phyloP scores from a whole-genome alignment of 2,113 vertebrate genomes.

The Chunga burmeisteri region DNA sequence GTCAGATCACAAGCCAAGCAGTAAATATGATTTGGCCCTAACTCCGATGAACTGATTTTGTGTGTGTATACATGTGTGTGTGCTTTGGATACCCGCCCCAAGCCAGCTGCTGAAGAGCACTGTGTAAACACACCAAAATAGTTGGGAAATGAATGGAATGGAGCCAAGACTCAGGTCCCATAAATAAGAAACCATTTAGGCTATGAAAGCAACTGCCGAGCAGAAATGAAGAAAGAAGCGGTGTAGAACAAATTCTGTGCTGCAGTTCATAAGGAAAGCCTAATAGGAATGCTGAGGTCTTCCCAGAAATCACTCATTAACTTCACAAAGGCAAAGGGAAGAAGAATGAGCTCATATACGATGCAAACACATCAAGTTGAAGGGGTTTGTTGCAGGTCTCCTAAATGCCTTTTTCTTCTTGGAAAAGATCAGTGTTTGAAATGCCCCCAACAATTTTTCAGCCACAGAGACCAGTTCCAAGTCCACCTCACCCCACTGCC shows the following conservation, averaged over 20 bases:
- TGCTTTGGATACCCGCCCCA: conserved; percentile 61
- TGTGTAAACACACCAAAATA: conserved; percentile 25
- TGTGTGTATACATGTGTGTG: not conserved
- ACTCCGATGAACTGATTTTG: conserved; percentile 52
- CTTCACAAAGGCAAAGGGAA: not conserved
- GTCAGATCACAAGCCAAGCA: not conserved
- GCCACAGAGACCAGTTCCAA: not conserved
- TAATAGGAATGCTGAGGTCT: not conserved
- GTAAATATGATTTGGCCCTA: not conserved
- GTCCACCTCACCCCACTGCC: too few relatives aligned
- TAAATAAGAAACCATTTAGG: conserved; percentile 65
- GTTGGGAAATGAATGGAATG: conserved; percentile 32
- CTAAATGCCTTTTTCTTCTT: not conserved
- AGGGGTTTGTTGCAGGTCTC: not conserved
- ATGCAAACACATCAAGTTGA: not conserved
- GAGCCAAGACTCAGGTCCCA: conserved; percentile 63
- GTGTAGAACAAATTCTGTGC: not conserved
- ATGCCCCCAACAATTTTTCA: not conserved
- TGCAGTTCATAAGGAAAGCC: not conserved
- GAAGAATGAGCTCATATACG: not conserved
- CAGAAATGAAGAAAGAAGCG: not conserved
- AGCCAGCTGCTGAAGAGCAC: conserved; percentile 71
- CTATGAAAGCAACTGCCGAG: not conserved
- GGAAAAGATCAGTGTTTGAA: not conserved
- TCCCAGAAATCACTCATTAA: not conserved